Base-by-base conservation (phyloP, 2,888 invertebrate species). In the Ctenicera cuprea region DNA sequence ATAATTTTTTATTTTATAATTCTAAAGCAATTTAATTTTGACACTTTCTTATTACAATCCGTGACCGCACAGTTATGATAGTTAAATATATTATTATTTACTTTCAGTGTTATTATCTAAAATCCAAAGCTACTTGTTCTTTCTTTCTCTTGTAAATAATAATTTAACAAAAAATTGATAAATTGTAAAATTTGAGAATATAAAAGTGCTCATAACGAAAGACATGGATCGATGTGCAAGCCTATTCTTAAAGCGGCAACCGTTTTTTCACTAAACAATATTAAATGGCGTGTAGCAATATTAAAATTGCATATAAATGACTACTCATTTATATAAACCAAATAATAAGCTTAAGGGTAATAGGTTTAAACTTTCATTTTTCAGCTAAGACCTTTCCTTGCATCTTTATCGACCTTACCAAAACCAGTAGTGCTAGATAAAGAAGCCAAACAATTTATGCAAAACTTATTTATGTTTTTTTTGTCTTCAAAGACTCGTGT, bases 271-370 rank as follows among this genome's bases (percentile, higher is more conserved):
- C 69, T 70, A 75, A 75, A 75, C 72, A 75, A 75, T 72, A 72
- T 75, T 70, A 72, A 75, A 75, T 73, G 70, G 75, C 75, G 78
- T 75, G 72, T 73, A 73, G 75, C 75, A 70, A 71, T 75, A 75
- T 75, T 75, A 75, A 75, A 73, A 75, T 75, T 63, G 72, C 69
- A 69, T 69, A 75, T 75, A 75, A 75, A 75, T 75, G 75, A 72
- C 72, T 69, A 14, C 71, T 72, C 75, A 75, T 75, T 75, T 75
- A 75, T 75, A 69, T 75, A 71, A 73, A 70, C 72, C 72, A 69
- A 75, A 73, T 69, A 72, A 73, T 69, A 69, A 72, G 72, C 72
- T 72, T 75, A 72, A 68, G 72, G 69, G 73, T 69, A 71, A 75
- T 75, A 75, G 69, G 71, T 75, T 75, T 75, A 68, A 69, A 69